Evolutionary conservation across 2,888 invertebrate species (phyloP), one percentile per base, ranked within the genome.

Genomic region (Blastobasis adustella): DNA sequence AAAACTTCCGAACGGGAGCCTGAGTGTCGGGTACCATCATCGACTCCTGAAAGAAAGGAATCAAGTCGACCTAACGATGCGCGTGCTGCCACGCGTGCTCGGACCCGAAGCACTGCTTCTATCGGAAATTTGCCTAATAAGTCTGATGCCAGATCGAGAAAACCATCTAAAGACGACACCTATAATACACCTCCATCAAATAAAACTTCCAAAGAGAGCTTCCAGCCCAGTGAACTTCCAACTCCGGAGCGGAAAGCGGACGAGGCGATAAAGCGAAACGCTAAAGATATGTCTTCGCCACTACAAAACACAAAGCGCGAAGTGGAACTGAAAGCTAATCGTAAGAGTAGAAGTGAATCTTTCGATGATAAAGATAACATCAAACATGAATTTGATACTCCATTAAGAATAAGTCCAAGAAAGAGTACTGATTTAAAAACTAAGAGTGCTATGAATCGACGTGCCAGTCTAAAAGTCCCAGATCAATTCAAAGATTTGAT

Each of bases 1-100:
- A 93, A 93, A 93, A 93, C 93, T 93, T 93, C 93, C 92, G 93
- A 93, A 91, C 91, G 92, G 92, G 90, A 91, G 90, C 90, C 91
- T 91, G 92, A 91, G 90, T 90, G 89, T 83, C 89, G 92, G 90
- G 90, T 91, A 90, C 89, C 91, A 91, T 90, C 92, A 90, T 90
- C 92, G 90, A 73, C 91, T 93, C 77, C 85, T 94, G 91, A 93
- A 90, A 90, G 94, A 94, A 92, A 92, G 91, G 92, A 94, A 93
- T 82, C 91, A 86, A 65, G 79, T 73, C 73, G 89, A 89, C 63
- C 82, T 86, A 71, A 67, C 61, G 71, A 67, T 56, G 67, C 87
- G 83, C 76, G 81, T 67, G 75, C 85, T 79, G 74, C 85, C 84
- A 77, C 90, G 73, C 83, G 92, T 92, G 89, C 91, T 92, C 82